Base-by-base conservation (phyloP, 2,888 invertebrate species). In the Drosophila kambysellisi region DNA sequence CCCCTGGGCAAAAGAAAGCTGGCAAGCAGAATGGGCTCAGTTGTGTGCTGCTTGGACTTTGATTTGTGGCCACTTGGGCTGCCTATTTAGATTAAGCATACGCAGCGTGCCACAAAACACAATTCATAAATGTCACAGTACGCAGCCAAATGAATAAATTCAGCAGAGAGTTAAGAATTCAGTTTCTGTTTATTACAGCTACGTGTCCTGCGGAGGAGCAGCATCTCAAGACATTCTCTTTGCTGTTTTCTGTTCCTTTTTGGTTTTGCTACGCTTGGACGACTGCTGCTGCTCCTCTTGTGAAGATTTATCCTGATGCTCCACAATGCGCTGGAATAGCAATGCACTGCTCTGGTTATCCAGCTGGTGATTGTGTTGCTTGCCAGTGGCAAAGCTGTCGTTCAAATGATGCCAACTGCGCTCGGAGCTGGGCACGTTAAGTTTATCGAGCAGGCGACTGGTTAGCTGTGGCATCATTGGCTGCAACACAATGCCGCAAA, bases 401-500 rank as follows among this genome's bases (percentile, higher is more conserved):
- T 80, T 81, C 66, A 94, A 91, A 85, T 95, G 90, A 3, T 80
- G 66, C 95, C 95, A 96, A 71, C 81, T 92, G 74, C 96, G 94
- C 68, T 93, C 89, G 37, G 91, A 78, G 25, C 63, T 46, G 0
- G 94, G 92, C 32, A 96, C 93, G 79, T 92, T 93, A 61, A 97
- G 92, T 93, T 96, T 96, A 92, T 96, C 95, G 76, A 99, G 94
- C 67, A 98, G 93, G 75, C 94, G 95, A 25, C 93, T 92, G 3
- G 96, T 93, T 83, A 98, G 92, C 60, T 94, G 94, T 6, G 99
- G 99, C 64, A 97, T 94, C 30, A 99, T 95, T 0, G 99, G 99
- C 87, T 96, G 96, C 33, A 99, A 93, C 46, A 98, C 95, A 71
- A 99, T 96, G 20, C 95, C 95, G 83, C 95, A 94, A 67, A 98